These are phyloP conservation scores for Timema cristinae DNA, from an alignment of 2,888 invertebrate species.

Conservation along the genomic window DNA sequence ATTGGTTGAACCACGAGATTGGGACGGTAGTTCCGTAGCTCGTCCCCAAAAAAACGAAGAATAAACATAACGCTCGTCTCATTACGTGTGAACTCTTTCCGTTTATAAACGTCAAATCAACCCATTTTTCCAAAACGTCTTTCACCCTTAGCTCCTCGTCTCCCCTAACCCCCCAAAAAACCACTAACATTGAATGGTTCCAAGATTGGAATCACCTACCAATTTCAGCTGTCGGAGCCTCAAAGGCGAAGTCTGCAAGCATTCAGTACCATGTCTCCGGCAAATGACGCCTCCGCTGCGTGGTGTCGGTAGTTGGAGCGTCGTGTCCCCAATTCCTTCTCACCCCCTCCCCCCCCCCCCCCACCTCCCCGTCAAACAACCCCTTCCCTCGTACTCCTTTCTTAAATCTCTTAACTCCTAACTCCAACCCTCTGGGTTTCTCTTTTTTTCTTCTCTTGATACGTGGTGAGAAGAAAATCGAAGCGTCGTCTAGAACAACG, in stretches of 20 bases:
- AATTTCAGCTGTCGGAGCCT: constrained; percentile 28
- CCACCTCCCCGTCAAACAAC: constrained; percentile 15
- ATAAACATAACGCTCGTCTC: background rate
- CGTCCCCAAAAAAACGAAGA: no score
- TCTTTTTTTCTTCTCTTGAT: constrained; percentile 16
- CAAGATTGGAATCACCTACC: constrained; percentile 34
- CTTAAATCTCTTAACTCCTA: constrained; percentile 12
- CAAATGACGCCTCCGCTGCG: constrained; percentile 24
- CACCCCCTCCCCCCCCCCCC: constrained; percentile 3
- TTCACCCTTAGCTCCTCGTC: constrained; percentile 20
- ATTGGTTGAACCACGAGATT: no score
- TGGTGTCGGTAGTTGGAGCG: background rate
- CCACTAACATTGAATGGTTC: constrained; percentile 12
- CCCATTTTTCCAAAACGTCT: constrained; percentile 29
- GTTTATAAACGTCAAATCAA: constrained; percentile 33
- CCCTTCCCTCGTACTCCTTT: constrained; percentile 21
- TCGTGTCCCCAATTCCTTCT: background rate
- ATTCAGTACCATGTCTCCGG: constrained; percentile 22
- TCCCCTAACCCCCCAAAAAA: no score
- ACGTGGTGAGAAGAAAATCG: constrained; percentile 39
- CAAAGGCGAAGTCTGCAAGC: background rate
- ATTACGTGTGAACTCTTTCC: constrained; percentile 26
- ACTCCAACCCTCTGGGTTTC: constrained; percentile 19
- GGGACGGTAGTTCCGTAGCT: no score
- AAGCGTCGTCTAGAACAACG: no score